A percentile compares a stretch with the other conserved stretches of the same genome.
Evolutionary conservation across 2,888 invertebrate genomes (phyloP).

Genomic region (Physocephala rufipes): DNA sequence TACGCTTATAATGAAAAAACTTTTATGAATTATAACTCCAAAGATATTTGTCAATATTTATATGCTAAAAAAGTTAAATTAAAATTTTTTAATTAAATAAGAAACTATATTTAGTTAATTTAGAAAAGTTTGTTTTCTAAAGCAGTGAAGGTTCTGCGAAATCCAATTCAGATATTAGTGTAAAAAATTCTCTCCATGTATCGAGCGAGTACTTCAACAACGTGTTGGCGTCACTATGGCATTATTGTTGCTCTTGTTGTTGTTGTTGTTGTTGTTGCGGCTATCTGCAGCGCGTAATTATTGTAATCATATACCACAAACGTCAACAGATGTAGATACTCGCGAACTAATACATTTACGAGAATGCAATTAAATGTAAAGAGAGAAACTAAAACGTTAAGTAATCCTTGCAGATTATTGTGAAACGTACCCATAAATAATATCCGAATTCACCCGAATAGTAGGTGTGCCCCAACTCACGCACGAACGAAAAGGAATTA

Average conservation of each 20-base stretch:
- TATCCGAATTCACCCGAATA: conserved; percentile 17
- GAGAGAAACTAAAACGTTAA: conserved; percentile 35
- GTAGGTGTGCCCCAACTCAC: not conserved
- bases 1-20: too few relatives aligned
- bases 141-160: too few relatives aligned
- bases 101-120: too few relatives aligned
- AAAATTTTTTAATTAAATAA: too few relatives aligned
- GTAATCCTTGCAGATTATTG: conserved; percentile 8
- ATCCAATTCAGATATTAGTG: too few relatives aligned
- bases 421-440: not conserved
- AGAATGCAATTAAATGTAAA: too few relatives aligned
- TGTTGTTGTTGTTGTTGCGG: not conserved
- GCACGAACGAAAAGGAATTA: too few relatives aligned
- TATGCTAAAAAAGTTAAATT: too few relatives aligned
- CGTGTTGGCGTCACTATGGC: conserved; percentile 16
- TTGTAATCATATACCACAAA: not conserved
- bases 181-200: not conserved
- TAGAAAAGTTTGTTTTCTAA: too few relatives aligned
- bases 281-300: conserved; percentile 28
- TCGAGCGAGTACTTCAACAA: not conserved
- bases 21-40: too few relatives aligned
- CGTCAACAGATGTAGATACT: not conserved
- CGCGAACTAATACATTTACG: too few relatives aligned
- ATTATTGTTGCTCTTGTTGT: not conserved
- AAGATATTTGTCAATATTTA: too few relatives aligned